Evolutionary conservation across 2,888 invertebrate genomes (phyloP), one percentile per base, ranked within the genome.

Genomic region (Hydroisotoma schaefferi): DNA sequence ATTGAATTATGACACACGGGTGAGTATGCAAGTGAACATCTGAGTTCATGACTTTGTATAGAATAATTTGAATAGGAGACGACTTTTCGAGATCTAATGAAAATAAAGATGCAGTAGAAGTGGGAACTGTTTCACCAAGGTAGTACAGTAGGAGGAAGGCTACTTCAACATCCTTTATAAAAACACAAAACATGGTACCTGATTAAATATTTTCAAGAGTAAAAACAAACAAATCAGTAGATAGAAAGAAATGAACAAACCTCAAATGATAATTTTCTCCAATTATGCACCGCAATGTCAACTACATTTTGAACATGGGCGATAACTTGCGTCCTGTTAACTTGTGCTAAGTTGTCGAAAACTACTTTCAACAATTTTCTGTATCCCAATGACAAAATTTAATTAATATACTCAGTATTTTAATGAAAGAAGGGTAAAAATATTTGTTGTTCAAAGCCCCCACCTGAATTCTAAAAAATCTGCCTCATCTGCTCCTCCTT

Each of bases 401-500:
- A 12, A 23, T 33, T 61, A 38, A 25, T 23, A 49, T 23, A 3
- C 27, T 6, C 49, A 54, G 28, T 38, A 53, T 46, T 54, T 40
- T 29, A 6, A 28, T 55, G n/a, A 26, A 48, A 29, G 55, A 26
- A 33, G 18, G 57, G 27, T 46, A 15, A 49, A 37, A 20, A n/a
- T n/a, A n/a, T n/a, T n/a, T 20, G 29, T 33, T 2, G 28, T 23
- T n/a, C 5, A 47, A 54, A 20, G 49, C 18, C 26, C 52, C 38
- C 61, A 74, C 73, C 74, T 74, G 71, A 79, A 81, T 58, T 81
- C 80, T 59, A 78, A 75, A 73, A 81, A 82, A 73, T 77, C 77
- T 12, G 79, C 80, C 73, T 82, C 81, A 62, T 80, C 80, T 73
- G 81, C 81, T 1, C 80, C 79, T 75, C 80, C 80, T 52, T 76